These are phyloP conservation scores for Desmodus rotundus DNA, from an alignment of 2,113 vertebrate genomes.

Conservation along the genomic window DNA sequence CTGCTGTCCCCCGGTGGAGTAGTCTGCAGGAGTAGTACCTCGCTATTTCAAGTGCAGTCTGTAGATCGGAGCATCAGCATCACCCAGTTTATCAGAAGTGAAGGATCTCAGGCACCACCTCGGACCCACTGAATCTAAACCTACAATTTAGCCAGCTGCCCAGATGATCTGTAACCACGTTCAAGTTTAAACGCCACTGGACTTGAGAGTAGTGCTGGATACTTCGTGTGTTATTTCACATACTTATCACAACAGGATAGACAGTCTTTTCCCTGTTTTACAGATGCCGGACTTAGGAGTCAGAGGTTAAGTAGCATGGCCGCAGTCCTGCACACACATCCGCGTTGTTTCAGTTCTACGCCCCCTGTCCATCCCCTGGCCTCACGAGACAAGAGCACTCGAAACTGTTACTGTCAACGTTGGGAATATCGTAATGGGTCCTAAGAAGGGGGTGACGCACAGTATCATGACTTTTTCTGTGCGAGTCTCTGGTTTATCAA, in stretches of 20 bases:
- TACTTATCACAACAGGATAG: background rate
- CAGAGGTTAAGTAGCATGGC: too few relatives aligned
- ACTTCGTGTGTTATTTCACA: background rate
- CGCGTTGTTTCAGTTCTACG: background rate
- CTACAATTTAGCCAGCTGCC: background rate
- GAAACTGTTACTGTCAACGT: background rate
- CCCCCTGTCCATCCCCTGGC: background rate
- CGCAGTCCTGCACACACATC: background rate
- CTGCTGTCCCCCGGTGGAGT: constrained; percentile 89
- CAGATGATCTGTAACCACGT: background rate
- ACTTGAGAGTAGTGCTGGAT: background rate
- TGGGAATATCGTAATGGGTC: background rate
- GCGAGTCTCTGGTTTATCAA: background rate
- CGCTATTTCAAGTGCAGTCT: background rate
- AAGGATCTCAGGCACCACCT: background rate
- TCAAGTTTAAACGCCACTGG: background rate
- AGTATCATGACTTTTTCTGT: background rate
- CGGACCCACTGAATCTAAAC: too few relatives aligned
- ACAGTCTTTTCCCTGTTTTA: background rate
- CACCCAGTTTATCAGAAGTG: background rate
- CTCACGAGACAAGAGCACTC: background rate
- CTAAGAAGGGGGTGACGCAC: background rate
- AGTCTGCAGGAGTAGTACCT: constrained; percentile 72
- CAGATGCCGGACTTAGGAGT: background rate
- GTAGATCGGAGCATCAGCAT: background rate